Evolutionary conservation across 2,113 vertebrate genomes (phyloP), one percentile per base, ranked within the genome.

Genomic region (Notothenia rossii): DNA sequence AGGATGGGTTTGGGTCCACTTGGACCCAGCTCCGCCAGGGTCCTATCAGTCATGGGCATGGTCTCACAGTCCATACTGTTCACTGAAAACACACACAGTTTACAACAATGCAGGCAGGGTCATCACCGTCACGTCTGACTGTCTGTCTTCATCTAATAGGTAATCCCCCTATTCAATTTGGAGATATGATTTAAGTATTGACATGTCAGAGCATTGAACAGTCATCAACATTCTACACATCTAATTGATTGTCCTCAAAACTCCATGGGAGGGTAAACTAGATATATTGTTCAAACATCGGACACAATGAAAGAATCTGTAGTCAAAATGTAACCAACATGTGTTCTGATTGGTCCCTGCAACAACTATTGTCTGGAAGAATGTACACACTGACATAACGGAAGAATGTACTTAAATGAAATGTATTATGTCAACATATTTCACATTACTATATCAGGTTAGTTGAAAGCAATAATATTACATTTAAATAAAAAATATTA

Each of bases 1-100:
- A 98, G 94, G 75, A 98, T 97, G 33, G 96, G 97, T 29, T 95
- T 96, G 15, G 96, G 95, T 22, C 96, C 94, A 0, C 91, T 95
- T 73, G 93, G 93, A 0, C 86, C 91, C 48, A 92, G 50, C 4
- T 96, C 96, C 13, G 95, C 96, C 0, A 91, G 90, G 0, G 95
- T 96, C 88, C 98, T 99, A 86, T 97, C 97, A 0, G 91, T 91
- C 92, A 96, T 97, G n/a, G 94, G 90, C 72, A 91, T 65, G 0
- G 93, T 95, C 58, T 98, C 97, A 82, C 94, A 95, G 87, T 98
- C 97, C 75, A 95, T 89, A 0, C 91, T 97, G 89, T 97, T 98
- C 93, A 98, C 98, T 99, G 80, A 87, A 0, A 54, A 14, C 54
- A 10, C 12, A 4, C 61, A 40, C 36, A 40, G 36, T 40, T 66